phyloP scores from a whole-genome alignment of 1,140 invertebrate species.

The Plodia interpunctella region DNA sequence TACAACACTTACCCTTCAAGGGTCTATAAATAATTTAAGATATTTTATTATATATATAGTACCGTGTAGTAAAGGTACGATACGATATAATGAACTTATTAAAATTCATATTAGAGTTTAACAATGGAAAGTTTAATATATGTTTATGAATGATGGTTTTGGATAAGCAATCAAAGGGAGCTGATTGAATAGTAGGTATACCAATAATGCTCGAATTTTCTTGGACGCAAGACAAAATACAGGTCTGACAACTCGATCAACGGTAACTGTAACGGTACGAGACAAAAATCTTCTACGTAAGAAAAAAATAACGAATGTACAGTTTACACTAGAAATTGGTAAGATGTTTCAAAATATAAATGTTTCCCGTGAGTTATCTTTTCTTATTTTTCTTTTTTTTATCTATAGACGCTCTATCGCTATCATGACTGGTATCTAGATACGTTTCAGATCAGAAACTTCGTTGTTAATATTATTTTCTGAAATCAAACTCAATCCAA shows the following conservation, averaged over 20 bases:
- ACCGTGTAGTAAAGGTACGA: too few relatives aligned
- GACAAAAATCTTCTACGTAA: slow-evolving; percentile 62
- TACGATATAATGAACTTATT: too few relatives aligned
- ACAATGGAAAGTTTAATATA: too few relatives aligned
- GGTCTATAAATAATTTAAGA: too few relatives aligned
- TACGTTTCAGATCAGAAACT: too few relatives aligned
- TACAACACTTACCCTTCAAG: too few relatives aligned
- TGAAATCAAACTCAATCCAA: neutral
- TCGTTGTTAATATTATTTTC: neutral
- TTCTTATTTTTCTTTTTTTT: too few relatives aligned
- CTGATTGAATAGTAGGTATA: too few relatives aligned
- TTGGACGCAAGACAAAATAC: slow-evolving; percentile 58
- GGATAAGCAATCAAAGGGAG: too few relatives aligned
- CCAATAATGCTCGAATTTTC: slow-evolving; percentile 52
- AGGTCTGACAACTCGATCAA: slow-evolving; percentile 66
- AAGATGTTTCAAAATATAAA: neutral
- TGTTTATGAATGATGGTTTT: neutral
- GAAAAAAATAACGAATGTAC: slow-evolving; percentile 35
- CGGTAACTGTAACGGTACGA: slow-evolving; percentile 69
- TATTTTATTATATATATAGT: too few relatives aligned
- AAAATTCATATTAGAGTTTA: too few relatives aligned
- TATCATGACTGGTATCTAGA: too few relatives aligned
- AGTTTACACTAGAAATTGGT: neutral
- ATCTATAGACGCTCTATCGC: neutral
- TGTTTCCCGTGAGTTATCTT: neutral